phyloP scores from a whole-genome alignment of 2,113 vertebrate genomes.

The Aptenodytes patagonicus region DNA sequence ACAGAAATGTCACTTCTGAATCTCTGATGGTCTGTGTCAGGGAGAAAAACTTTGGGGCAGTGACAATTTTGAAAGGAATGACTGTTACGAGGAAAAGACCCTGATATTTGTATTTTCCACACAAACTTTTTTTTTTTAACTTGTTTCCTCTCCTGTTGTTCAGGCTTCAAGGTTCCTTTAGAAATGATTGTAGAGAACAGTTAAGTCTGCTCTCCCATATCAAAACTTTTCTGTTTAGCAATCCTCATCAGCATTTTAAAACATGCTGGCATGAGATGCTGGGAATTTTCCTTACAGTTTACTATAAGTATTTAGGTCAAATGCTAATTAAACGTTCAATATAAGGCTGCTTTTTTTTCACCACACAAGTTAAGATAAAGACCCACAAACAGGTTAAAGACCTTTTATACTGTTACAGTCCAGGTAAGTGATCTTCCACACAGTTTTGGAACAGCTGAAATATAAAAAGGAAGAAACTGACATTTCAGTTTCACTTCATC shows the following conservation, averaged over 20 bases:
- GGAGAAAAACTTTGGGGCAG: background rate
- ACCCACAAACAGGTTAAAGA: background rate
- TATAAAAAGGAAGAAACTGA: background rate
- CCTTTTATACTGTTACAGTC: background rate
- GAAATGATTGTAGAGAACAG: background rate
- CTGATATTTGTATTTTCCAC: background rate
- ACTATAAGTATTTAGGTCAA: background rate
- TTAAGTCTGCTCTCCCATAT: background rate
- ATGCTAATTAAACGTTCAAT: background rate
- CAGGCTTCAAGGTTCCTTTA: background rate
- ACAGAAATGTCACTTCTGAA: background rate
- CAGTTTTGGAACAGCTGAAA: background rate
- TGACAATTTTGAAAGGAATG: background rate
- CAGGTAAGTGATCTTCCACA: background rate
- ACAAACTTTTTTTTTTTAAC: background rate
- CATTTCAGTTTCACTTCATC: background rate
- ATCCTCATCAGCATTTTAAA: background rate
- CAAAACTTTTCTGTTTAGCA: background rate
- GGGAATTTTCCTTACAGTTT: background rate
- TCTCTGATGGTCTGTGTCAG: background rate
- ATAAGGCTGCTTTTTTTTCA: background rate
- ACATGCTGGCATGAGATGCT: background rate
- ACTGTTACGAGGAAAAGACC: background rate
- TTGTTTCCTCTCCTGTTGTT: background rate
- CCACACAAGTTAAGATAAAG: background rate